Conservation (phyloP, 2,888 invertebrate species). For the Synergus laeviventris region DNA sequence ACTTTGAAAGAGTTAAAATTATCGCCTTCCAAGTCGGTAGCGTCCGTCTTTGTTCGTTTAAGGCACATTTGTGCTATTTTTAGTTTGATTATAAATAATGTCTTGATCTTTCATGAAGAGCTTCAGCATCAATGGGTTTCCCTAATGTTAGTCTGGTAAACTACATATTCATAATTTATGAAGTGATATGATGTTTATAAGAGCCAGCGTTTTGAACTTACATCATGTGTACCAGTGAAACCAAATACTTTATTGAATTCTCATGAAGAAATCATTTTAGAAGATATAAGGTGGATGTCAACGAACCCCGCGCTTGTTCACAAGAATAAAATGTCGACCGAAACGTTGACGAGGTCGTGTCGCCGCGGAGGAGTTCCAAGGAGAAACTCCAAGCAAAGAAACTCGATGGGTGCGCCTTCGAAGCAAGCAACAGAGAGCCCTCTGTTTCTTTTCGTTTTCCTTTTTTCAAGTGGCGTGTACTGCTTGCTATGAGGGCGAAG, state of each 20-base stretch:
- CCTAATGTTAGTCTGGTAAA: neutral
- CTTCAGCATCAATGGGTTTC: neutral
- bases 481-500: constrained; percentile 36
- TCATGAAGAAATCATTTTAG: neutral
- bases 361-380: constrained; percentile 47
- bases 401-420: constrained; percentile 44
- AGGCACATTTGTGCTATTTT: neutral
- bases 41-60: neutral
- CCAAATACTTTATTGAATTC: too few relatives aligned
- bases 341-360: constrained; percentile 55
- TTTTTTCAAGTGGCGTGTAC: constrained; percentile 36
- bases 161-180: neutral
- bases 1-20: neutral
- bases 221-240: too few relatives aligned
- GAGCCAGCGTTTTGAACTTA: neutral
- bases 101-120: too few relatives aligned
- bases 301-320: constrained; percentile 47
- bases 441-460: constrained; percentile 45
- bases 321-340: constrained; percentile 49
- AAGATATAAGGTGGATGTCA: constrained; percentile 42
- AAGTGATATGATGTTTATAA: neutral
- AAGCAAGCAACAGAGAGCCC: constrained; percentile 44
- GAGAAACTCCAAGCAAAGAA: constrained; percentile 51
- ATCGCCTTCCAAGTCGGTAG: neutral
- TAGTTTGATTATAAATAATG: neutral